A percentile compares a stretch with the other conserved stretches of the same genome.
Evolutionary conservation across 2,113 vertebrate species (phyloP).

Genomic region (Scolopax mira): DNA sequence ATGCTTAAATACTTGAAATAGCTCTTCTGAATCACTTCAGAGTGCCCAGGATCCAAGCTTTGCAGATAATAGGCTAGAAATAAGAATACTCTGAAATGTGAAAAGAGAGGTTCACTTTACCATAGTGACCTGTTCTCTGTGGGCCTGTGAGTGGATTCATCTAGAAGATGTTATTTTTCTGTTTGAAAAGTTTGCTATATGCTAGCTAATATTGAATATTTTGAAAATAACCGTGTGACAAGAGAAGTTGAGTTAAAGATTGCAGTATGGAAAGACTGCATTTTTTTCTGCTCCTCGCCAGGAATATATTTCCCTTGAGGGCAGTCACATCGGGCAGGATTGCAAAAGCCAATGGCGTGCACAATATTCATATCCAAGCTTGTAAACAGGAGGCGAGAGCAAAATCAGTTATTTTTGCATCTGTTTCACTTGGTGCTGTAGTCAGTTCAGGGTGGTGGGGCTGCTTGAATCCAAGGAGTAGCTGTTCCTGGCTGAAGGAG

Average conservation of each 20-base stretch:
- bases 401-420: background rate
- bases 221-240: background rate
- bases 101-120: background rate
- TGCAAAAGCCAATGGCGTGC: constrained; percentile 13
- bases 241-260: constrained; percentile 2
- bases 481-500: background rate
- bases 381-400: constrained; percentile 13
- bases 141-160: background rate
- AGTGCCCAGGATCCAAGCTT: background rate
- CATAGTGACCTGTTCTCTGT: background rate
- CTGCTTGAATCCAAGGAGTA: background rate
- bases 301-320: background rate
- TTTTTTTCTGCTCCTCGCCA: constrained; percentile 21
- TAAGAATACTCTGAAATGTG: background rate
- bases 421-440: background rate
- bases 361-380: background rate
- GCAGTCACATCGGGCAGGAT: constrained; percentile 7
- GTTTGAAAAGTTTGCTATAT: background rate
- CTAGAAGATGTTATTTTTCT: background rate
- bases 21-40: background rate
- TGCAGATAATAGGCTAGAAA: background rate
- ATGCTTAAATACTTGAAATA: background rate
- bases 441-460: background rate
- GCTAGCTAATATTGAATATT: background rate
- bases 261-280: background rate